phyloP scores from a whole-genome alignment of 2,113 vertebrate genomes.

The Tragelaphus buxtoni region DNA sequence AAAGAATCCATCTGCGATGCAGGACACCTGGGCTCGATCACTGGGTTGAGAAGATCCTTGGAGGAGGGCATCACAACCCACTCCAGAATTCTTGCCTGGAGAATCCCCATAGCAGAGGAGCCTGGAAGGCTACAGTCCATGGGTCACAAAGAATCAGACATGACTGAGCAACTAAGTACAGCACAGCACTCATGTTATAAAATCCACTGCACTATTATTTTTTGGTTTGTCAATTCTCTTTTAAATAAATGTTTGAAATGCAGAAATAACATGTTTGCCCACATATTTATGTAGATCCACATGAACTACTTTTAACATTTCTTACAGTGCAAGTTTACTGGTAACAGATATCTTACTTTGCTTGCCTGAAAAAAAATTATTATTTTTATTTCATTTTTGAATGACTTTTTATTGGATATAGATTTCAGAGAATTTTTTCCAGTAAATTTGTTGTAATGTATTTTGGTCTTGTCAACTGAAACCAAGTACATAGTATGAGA shows the following conservation, averaged over 20 bases:
- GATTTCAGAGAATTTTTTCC: neutral
- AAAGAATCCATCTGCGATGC: neutral
- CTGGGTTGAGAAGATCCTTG: neutral
- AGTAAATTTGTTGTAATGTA: neutral
- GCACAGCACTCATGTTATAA: neutral
- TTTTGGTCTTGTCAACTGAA: neutral
- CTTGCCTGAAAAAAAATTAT: neutral
- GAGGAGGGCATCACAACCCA: neutral
- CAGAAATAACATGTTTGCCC: neutral
- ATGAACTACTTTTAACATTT: neutral
- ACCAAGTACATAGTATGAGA: neutral
- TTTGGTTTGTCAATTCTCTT: neutral
- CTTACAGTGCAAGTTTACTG: neutral
- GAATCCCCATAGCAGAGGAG: neutral
- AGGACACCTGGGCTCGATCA: neutral
- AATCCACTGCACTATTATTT: neutral
- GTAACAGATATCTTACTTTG: neutral
- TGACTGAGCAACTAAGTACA: neutral
- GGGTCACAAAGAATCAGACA: neutral
- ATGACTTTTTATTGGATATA: neutral
- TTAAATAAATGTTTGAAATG: neutral
- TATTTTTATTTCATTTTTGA: neutral
- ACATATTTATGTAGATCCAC: neutral
- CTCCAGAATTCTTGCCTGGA: neutral
- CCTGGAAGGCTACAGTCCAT: neutral